Evolutionary conservation across 2,888 invertebrate genomes (phyloP), one percentile per base, ranked within the genome.

Genomic region (Eutolmus rufibarbis): DNA sequence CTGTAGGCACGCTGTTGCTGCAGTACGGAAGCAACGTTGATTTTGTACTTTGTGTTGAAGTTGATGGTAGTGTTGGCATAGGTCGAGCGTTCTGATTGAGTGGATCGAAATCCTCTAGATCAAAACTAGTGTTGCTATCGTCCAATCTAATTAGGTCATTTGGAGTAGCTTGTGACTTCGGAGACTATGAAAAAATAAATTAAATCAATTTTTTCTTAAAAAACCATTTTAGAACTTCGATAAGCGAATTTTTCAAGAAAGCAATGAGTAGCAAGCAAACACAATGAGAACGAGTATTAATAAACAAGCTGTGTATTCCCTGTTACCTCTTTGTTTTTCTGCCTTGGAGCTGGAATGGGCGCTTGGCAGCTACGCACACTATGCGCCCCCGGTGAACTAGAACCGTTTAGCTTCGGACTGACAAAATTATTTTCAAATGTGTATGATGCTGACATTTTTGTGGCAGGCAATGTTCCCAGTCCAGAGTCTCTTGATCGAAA

Each of bases 71-170:
- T 37, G 28, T 40, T 89, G 92, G 92, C 88, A 92, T 87, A 88
- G 93, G 93, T 86, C 93, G 93, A 34, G 93, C 93, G 89, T 92
- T 92, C 89, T 92, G 91, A 90, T 93, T 93, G 28, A 95, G 91
- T 16, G 95, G 95, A 92, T 96, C 95, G 89, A 95, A 95, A 90
- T 95, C 95, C 89, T 95, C 95, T 78, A 94, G 91, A 89, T 93
- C 93, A 90, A 94, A 95, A 90, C 94, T 94, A 81, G 91, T 90
- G 19, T 77, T 87, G 88, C 95, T 95, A 91, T 95, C 95, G 91
- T 95, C 95, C 90, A 96, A 92, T 89, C 95, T 94, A 90, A 96
- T 96, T 89, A 96, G 93, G 93, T 96, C 95, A 91, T 94, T 94
- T 89, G 93, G 93, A 88, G 93, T 93, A 88, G 93, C 92, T 92